phyloP scores from a whole-genome alignment of 1,140 invertebrate genomes.

The Magallana ariakensis region DNA sequence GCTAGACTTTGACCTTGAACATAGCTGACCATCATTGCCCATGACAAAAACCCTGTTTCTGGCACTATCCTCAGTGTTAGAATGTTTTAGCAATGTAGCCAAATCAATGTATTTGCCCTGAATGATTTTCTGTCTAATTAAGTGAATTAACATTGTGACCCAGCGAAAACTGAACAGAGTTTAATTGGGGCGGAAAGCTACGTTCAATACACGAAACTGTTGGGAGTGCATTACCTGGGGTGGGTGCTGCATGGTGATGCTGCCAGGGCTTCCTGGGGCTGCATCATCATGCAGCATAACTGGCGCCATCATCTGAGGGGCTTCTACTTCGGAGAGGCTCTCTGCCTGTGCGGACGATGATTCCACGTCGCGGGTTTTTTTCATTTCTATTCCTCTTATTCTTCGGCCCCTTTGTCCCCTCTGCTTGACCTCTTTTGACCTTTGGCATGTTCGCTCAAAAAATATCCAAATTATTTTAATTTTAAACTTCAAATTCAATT shows the following conservation, averaged over 20 bases:
- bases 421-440: not conserved
- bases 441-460: not conserved
- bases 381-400: not conserved
- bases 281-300: too few relatives aligned
- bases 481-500: too few relatives aligned
- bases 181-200: not conserved
- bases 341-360: too few relatives aligned
- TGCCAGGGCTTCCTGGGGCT: not conserved
- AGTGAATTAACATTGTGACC: not conserved
- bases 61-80: too few relatives aligned
- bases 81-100: too few relatives aligned
- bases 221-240: not conserved
- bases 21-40: too few relatives aligned
- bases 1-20: too few relatives aligned
- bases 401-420: not conserved
- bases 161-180: not conserved
- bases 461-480: not conserved
- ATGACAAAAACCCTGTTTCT: too few relatives aligned
- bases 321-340: too few relatives aligned
- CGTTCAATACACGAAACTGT: not conserved
- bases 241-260: not conserved
- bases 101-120: too few relatives aligned
- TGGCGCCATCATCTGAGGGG: not conserved
- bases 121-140: too few relatives aligned
- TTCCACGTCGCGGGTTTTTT: not conserved